Evolutionary conservation across 2,888 invertebrate species (phyloP).

Genomic region (Drosophila melanosoma): DNA sequence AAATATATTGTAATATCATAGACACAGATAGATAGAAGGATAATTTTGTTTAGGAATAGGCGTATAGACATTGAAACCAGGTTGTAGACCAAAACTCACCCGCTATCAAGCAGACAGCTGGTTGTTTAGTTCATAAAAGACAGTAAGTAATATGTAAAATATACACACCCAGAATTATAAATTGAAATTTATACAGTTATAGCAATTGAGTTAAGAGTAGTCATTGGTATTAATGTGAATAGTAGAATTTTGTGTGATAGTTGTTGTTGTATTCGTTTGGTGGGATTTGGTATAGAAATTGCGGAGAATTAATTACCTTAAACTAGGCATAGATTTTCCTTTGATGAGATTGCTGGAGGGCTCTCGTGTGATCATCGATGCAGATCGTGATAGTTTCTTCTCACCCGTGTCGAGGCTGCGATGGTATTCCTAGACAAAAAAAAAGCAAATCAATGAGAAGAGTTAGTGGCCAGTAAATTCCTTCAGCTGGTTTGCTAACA

Average conservation of each 20-base stretch:
- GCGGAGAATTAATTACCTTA: conserved; percentile 88
- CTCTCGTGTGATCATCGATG: conserved; percentile 88
- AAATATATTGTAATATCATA: conserved; percentile 25
- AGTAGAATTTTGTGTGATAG: conserved; percentile 38
- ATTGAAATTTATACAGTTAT: conserved; percentile 21
- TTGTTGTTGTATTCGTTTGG: conserved; percentile 18
- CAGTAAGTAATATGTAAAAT: conserved; percentile 48
- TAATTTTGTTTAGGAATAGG: conserved; percentile 22
- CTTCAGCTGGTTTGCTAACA: conserved; percentile 9
- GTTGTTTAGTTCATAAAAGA: conserved; percentile 69
- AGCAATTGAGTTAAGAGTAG: conserved; percentile 30
- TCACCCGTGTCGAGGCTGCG: conserved; percentile 93
- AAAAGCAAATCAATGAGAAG: not conserved
- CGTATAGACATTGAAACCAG: conserved; percentile 14
- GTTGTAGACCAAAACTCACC: conserved; percentile 83
- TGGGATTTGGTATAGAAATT: not conserved
- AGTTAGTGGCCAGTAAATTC: not conserved
- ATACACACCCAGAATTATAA: conserved; percentile 34
- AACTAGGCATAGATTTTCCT: conserved; percentile 98
- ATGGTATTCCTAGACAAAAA: conserved; percentile 89
- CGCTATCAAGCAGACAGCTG: conserved; percentile 86
- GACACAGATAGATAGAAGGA: conserved; percentile 25
- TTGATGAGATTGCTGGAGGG: conserved; percentile 91
- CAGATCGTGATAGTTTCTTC: conserved; percentile 90
- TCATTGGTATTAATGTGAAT: conserved; percentile 23